phyloP scores from a whole-genome alignment of 2,113 vertebrate genomes.

The Acanthochromis polyacanthus region DNA sequence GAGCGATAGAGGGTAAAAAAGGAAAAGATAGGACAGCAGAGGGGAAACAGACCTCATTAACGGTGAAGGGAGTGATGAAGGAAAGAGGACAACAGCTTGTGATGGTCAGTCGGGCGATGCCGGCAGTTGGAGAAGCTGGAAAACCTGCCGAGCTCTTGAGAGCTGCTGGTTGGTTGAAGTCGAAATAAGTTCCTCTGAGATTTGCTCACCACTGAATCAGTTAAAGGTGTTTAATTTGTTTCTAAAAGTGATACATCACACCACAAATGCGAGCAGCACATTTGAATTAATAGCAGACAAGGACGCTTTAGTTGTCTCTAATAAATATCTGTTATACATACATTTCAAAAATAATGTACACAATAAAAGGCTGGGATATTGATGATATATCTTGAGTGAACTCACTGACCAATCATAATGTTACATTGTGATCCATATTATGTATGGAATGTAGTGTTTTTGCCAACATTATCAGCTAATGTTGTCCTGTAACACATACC shows the following conservation, averaged over 20 bases:
- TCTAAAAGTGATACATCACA: not conserved
- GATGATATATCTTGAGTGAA: too few species aligned
- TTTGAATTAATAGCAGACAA: not conserved
- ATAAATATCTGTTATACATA: too few species aligned
- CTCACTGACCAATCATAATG: too few species aligned
- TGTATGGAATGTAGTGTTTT: too few species aligned
- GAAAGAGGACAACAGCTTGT: slow-evolving; percentile 54
- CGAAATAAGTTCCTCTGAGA: slow-evolving; percentile 50
- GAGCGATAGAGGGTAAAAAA: slow-evolving; percentile 11
- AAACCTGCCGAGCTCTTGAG: slow-evolving; percentile 29
- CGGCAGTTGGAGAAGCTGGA: slow-evolving; percentile 49
- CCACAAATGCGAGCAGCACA: not conserved
- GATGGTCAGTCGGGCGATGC: slow-evolving; percentile 42
- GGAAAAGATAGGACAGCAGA: slow-evolving; percentile 28
- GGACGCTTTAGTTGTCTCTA: not conserved
- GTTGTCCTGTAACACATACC: too few species aligned
- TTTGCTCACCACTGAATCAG: slow-evolving; percentile 1
- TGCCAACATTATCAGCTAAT: too few species aligned
- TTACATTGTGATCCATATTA: too few species aligned
- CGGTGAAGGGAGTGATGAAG: slow-evolving; percentile 44
- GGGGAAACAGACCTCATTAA: slow-evolving; percentile 60
- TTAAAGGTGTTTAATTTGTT: slow-evolving; percentile 6
- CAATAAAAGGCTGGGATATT: too few species aligned
- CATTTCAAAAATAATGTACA: too few species aligned
- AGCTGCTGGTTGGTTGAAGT: slow-evolving; percentile 23